phyloP scores from a whole-genome alignment of 2,113 vertebrate genomes.

The Willisornis vidua region DNA sequence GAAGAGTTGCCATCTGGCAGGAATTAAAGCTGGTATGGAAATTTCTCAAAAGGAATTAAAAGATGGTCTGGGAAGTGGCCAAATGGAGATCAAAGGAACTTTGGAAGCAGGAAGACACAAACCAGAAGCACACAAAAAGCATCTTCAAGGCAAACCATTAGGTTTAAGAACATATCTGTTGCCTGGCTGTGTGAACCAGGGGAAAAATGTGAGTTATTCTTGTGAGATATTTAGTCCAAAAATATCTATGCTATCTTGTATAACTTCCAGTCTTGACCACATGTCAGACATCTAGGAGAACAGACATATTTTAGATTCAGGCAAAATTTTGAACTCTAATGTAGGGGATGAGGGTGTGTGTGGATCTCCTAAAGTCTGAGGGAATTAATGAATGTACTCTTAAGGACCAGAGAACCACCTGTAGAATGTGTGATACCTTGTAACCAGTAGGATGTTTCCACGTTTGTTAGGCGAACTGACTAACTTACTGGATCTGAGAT shows the following conservation, averaged over 20 bases:
- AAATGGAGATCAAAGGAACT: conserved; percentile 41
- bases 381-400: too few relatives aligned
- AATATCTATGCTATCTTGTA: neutral
- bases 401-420: too few relatives aligned
- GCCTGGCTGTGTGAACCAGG: neutral
- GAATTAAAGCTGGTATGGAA: conserved; percentile 32
- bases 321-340: neutral
- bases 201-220: neutral
- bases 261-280: neutral
- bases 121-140: neutral
- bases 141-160: neutral
- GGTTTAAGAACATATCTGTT: neutral
- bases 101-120: neutral
- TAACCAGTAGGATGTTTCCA: too few relatives aligned
- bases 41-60: conserved; percentile 29
- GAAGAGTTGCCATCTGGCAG: conserved; percentile 18
- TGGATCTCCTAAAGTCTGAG: too few relatives aligned
- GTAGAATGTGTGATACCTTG: too few relatives aligned
- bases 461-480: too few relatives aligned
- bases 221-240: neutral
- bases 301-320: neutral
- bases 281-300: neutral
- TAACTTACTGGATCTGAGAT: neutral
- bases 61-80: conserved; percentile 17
- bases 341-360: too few relatives aligned